A percentile compares a stretch with the other conserved stretches of the same genome.
Conservation (phyloP, 2,888 invertebrate genomes). For the Erpobdella octoculata region DNA sequence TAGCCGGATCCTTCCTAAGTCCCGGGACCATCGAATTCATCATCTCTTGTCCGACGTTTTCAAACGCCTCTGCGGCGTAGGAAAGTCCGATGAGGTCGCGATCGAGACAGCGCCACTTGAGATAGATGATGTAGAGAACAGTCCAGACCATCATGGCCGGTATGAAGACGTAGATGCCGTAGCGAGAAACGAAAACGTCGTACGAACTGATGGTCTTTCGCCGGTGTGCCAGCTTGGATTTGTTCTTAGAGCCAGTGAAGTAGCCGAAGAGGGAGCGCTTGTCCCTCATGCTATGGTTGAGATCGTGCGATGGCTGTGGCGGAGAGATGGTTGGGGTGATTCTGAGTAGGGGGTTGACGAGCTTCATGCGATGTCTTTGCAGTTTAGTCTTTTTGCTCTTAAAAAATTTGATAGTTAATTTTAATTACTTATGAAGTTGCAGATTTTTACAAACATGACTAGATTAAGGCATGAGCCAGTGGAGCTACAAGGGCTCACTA, state of each 20-base stretch:
- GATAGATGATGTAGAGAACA: background rate
- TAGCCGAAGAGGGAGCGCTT: too few relatives aligned
- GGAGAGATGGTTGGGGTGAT: background rate
- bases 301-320: too few relatives aligned
- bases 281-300: too few relatives aligned
- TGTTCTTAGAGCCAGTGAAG: background rate
- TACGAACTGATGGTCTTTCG: background rate
- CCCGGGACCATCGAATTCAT: background rate
- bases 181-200: conserved; percentile 16
- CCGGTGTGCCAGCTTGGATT: background rate
- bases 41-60: background rate
- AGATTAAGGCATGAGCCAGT: too few relatives aligned
- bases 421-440: too few relatives aligned
- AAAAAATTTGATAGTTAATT: too few relatives aligned
- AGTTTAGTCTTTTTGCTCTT: too few relatives aligned
- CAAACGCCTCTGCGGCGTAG: background rate
- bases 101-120: conserved; percentile 18
- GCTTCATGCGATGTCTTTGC: too few relatives aligned
- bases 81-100: background rate
- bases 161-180: conserved; percentile 24
- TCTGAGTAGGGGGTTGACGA: background rate
- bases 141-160: conserved; percentile 15
- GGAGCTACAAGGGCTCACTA: too few relatives aligned
- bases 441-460: too few relatives aligned
- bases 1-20: conserved; percentile 10